Base-by-base conservation (phyloP, 2,113 vertebrate genomes). In the Dipodomys ordii region DNA sequence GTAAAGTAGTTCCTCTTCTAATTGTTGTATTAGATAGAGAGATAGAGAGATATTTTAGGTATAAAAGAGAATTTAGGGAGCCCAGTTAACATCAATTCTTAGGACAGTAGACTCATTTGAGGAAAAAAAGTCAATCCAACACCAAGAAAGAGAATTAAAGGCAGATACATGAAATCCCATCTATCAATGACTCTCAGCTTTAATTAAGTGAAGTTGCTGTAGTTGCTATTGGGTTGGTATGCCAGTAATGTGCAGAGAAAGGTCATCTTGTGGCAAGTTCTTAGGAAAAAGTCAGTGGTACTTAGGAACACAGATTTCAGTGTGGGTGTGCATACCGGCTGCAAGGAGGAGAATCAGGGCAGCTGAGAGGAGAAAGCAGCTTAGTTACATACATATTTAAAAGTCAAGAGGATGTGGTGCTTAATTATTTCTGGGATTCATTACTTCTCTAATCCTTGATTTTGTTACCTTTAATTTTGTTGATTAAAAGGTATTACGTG, bases 391-490 rank as follows among this genome's bases (percentile, higher is more conserved):
- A 72, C 64, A 88, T 96, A 93, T 86, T 95, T 94, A 96, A 95
- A 96, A 92, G 65, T 94, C 91, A 92, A 94, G 68, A 93, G 84
- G 89, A 95, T 93, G 25, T 3, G 23, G 30, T 81, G 28, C 65
- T 95, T 96, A 92, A 86, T 83, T 80, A 81, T 94, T 76, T 90
- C 92, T 92, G 92, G 68, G 15, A 88, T 88, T 25, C 30, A 88
- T 92, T 96, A n/a, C 83, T 94, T 83, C n/a, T 89, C 16, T 83
- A n/a, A 57, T 96, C 96, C 87, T 95, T 97, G 93, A 92, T 80
- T 79, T 79, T 96, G 94, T 92, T 97, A 89, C 64, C 39, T 92
- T 97, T 93, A 96, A 92, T 94, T 97, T 57, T 83, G 88, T 65
- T 57, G 7, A 97, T 96, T 96, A 93, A 97, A 97, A 96, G 2